Conservation (phyloP, 2,888 invertebrate genomes). For the Spilosoma lubricipeda region DNA sequence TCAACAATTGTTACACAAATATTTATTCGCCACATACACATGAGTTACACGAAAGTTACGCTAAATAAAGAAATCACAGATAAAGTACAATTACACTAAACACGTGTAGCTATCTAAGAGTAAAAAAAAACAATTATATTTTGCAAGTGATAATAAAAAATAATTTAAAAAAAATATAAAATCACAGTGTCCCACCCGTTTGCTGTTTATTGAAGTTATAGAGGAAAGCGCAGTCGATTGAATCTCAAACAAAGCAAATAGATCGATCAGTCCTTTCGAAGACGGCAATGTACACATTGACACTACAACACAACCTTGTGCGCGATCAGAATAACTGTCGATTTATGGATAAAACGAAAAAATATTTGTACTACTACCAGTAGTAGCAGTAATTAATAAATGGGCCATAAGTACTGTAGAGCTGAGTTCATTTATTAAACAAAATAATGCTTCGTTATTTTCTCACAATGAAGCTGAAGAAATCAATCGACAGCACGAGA, state of each 20-base stretch:
- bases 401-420: background rate
- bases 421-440: background rate
- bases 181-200: constrained; percentile 50
- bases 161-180: constrained; percentile 47
- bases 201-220: constrained; percentile 33
- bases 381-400: background rate
- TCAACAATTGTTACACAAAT: constrained; percentile 76
- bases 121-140: constrained; percentile 45
- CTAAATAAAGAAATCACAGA: constrained; percentile 82
- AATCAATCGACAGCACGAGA: constrained; percentile 16
- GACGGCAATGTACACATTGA: background rate
- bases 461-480: background rate
- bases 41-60: constrained; percentile 74
- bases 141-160: constrained; percentile 43
- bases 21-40: constrained; percentile 79
- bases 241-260: background rate
- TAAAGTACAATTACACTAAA: constrained; percentile 71
- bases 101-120: constrained; percentile 42
- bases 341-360: background rate
- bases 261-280: background rate
- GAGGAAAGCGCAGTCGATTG: constrained; percentile 27
- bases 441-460: background rate
- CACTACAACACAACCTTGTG: background rate
- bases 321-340: background rate
- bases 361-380: background rate